phyloP scores from a whole-genome alignment of 2,797 vertebrate genomes.

The Galagoides demidoff region DNA sequence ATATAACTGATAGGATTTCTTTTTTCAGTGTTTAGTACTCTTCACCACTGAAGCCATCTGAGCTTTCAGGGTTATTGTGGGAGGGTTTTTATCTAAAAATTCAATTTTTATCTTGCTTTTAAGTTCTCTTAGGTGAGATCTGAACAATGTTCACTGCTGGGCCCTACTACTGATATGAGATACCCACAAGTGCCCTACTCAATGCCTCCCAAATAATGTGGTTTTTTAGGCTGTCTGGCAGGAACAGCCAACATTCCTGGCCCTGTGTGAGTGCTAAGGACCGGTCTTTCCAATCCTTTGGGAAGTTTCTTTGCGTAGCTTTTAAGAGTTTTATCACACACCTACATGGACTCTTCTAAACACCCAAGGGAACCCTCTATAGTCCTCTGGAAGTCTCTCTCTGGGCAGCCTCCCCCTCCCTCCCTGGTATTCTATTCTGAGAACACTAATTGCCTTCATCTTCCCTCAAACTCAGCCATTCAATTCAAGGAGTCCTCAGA shows the following conservation, averaged over 20 bases:
- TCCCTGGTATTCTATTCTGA: neutral
- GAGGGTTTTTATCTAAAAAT: constrained; percentile 4
- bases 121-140: neutral
- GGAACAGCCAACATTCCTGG: neutral
- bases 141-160: neutral
- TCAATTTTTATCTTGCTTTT: constrained; percentile 17
- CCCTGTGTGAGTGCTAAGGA: neutral
- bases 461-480: neutral
- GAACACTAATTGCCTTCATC: neutral
- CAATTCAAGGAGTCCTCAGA: neutral
- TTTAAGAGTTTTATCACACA: neutral
- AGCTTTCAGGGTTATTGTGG: neutral
- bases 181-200: neutral
- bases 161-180: neutral
- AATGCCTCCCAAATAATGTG: neutral
- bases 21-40: constrained; percentile 33
- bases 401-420: neutral
- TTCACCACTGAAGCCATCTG: neutral
- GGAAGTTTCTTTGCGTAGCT: neutral
- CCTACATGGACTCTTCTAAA: neutral
- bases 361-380: neutral
- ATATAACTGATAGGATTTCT: neutral
- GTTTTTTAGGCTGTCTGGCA: neutral
- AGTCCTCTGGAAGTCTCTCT: neutral
- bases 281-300: neutral